These are phyloP conservation scores for Acropora yongei DNA, from an alignment of 64 coral and sea anemone genomes.

Conservation along the genomic window DNA sequence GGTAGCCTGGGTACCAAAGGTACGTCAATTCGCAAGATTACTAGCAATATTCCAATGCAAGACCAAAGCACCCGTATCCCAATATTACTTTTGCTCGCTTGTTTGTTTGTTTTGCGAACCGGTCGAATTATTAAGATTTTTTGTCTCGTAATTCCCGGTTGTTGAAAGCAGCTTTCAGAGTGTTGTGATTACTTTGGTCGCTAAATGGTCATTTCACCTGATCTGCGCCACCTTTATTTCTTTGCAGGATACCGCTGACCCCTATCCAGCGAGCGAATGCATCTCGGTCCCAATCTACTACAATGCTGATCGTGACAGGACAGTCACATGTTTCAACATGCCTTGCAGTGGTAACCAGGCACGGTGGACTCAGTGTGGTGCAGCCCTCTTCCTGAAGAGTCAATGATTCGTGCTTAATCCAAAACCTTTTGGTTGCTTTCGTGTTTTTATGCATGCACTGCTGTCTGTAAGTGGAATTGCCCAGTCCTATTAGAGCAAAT, in stretches of 20 bases:
- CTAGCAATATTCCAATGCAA: too few species aligned
- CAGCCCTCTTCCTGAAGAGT: conserved; percentile 92
- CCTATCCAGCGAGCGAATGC: conserved; percentile 91
- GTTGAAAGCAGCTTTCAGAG: too few species aligned
- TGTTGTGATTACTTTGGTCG: too few species aligned
- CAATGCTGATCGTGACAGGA: conserved; percentile 85
- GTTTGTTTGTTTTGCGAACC: not conserved
- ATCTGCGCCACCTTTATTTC: too few species aligned
- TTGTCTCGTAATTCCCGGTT: too few species aligned
- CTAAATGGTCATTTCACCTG: too few species aligned
- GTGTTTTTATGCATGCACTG: too few species aligned
- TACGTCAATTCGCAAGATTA: not conserved
- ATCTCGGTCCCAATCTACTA: conserved; percentile 96
- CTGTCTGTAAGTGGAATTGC: too few species aligned
- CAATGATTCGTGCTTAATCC: conserved; percentile 41
- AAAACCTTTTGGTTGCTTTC: not conserved
- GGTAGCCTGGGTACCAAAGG: conserved; percentile 96
- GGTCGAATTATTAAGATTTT: too few species aligned
- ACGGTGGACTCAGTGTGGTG: conserved; percentile 97
- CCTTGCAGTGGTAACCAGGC: conserved; percentile 82
- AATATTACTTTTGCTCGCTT: too few species aligned
- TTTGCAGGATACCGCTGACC: conserved; percentile 75
- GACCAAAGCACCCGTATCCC: too few species aligned
- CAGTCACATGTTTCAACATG: conserved; percentile 92
- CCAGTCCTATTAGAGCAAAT: too few species aligned